phyloP scores from a whole-genome alignment of 2,888 invertebrate genomes.

The Agonopterix subpropinquella region DNA sequence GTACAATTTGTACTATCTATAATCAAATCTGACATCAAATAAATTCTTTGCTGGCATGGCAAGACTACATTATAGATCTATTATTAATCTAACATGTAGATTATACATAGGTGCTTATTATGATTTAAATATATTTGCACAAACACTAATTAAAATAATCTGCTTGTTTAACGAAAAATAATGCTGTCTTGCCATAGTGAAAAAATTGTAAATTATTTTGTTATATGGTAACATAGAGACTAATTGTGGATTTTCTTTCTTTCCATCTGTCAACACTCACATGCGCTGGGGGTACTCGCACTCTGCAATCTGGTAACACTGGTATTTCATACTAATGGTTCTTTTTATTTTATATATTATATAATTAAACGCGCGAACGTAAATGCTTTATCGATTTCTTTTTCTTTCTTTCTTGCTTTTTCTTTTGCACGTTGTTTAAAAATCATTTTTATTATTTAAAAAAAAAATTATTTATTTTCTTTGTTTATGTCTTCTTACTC shows the following conservation, averaged over 20 bases:
- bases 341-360: slow-evolving; percentile 18
- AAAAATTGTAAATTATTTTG: neutral
- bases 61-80: slow-evolving; percentile 51
- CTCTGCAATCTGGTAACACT: slow-evolving; percentile 73
- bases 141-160: slow-evolving; percentile 19
- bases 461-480: neutral
- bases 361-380: slow-evolving; percentile 20
- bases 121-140: neutral
- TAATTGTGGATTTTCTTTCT: slow-evolving; percentile 63
- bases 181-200: slow-evolving; percentile 49
- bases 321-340: slow-evolving; percentile 62
- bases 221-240: slow-evolving; percentile 17
- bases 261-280: slow-evolving; percentile 70
- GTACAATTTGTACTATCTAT: no score
- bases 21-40: no score
- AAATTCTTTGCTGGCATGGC: slow-evolving; percentile 31
- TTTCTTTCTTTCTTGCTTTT: slow-evolving; percentile 19
- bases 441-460: neutral
- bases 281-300: slow-evolving; percentile 68
- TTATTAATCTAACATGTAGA: slow-evolving; percentile 1
- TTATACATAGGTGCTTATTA: neutral
- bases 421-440: neutral
- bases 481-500: neutral
- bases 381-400: slow-evolving; percentile 24
- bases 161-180: slow-evolving; percentile 30